phyloP scores from a whole-genome alignment of 2,113 vertebrate genomes.

The Bufo bufo region DNA sequence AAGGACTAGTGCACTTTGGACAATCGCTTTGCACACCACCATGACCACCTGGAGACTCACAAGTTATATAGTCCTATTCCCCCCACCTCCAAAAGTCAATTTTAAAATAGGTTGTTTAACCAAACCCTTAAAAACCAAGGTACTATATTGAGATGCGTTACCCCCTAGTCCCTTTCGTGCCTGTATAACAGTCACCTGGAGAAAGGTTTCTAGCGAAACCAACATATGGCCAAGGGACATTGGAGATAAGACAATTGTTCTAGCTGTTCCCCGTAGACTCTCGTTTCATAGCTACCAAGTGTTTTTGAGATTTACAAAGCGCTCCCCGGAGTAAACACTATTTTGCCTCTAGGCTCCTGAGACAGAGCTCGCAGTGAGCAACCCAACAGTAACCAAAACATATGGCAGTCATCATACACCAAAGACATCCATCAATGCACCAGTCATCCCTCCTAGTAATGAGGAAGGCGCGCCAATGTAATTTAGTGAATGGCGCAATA shows the following conservation, averaged over 20 bases:
- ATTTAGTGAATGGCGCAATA: neutral
- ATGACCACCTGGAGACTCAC: too few relatives aligned
- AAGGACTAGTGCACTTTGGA: too few relatives aligned
- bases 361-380: neutral
- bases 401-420: neutral
- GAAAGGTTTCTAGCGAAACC: neutral
- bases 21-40: too few relatives aligned
- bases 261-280: neutral
- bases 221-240: neutral
- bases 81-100: too few relatives aligned
- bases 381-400: neutral
- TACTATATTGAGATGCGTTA: too few relatives aligned
- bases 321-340: neutral
- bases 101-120: too few relatives aligned
- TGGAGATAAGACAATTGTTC: neutral
- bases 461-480: neutral
- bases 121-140: too few relatives aligned
- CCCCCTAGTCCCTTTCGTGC: too few relatives aligned
- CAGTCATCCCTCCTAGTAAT: neutral
- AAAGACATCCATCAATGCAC: neutral
- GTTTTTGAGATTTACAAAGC: neutral
- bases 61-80: too few relatives aligned
- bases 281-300: neutral
- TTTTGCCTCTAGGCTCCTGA: neutral
- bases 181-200: neutral